phyloP scores from a whole-genome alignment of 2,797 vertebrate genomes.

The Poecilia wingei region DNA sequence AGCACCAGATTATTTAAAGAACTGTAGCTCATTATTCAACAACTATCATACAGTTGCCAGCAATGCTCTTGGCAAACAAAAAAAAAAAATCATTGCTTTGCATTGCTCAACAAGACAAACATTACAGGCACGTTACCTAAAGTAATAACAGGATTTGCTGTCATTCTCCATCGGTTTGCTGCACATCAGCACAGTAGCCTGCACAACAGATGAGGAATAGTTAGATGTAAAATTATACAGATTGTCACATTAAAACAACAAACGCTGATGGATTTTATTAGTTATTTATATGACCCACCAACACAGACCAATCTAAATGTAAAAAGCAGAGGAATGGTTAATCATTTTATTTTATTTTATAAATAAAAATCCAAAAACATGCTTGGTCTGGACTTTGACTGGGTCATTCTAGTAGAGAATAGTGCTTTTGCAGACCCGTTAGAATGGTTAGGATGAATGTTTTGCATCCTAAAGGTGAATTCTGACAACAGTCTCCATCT shows the following conservation, averaged over 20 bases:
- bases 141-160: slow-evolving; percentile 85
- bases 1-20: neutral
- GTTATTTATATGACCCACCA: neutral
- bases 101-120: neutral
- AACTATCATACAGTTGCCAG: neutral
- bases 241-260: neutral
- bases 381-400: neutral
- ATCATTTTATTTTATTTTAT: neutral
- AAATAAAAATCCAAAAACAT: neutral
- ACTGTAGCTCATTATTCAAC: neutral
- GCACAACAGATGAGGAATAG: slow-evolving; percentile 32
- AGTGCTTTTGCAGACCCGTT: neutral
- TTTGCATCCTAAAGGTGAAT: neutral
- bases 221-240: neutral
- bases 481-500: neutral
- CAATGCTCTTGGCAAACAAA: neutral
- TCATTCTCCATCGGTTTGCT: slow-evolving; percentile 85
- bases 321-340: neutral
- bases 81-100: neutral
- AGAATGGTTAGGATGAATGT: neutral
- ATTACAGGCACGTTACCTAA: slow-evolving; percentile 82
- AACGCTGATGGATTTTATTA: neutral
- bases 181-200: slow-evolving; percentile 84
- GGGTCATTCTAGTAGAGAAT: neutral
- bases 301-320: neutral